These are phyloP conservation scores for Pelodytes ibericus DNA, from an alignment of 2,797 vertebrate genomes.

Conservation along the genomic window DNA sequence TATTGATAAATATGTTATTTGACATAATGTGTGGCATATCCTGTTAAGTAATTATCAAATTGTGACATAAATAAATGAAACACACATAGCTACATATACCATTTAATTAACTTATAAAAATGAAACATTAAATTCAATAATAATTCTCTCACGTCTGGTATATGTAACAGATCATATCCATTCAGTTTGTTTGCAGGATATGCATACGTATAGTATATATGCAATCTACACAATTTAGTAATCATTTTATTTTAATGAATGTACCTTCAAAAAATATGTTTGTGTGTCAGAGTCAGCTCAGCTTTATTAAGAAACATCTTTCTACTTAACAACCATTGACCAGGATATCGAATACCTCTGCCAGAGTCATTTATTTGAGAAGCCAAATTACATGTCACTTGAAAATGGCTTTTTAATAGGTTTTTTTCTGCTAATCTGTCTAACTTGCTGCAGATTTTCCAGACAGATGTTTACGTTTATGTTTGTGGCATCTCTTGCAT, in stretches of 20 bases:
- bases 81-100: too few relatives aligned
- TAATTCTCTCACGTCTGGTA: too few relatives aligned
- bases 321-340: slow-evolving; percentile 15
- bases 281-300: not conserved
- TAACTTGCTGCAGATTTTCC: slow-evolving; percentile 22
- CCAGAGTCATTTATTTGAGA: slow-evolving; percentile 24
- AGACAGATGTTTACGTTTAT: not conserved
- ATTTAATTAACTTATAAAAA: too few relatives aligned
- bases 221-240: not conserved
- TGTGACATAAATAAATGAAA: too few relatives aligned
- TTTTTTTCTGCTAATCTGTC: slow-evolving; percentile 41
- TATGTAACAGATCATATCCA: too few relatives aligned
- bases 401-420: slow-evolving; percentile 12
- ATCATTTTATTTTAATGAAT: not conserved
- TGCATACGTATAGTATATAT: too few relatives aligned
- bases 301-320: slow-evolving; percentile 27
- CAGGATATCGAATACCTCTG: slow-evolving; percentile 32
- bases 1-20: too few relatives aligned
- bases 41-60: too few relatives aligned
- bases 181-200: too few relatives aligned
- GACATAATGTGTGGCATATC: too few relatives aligned
- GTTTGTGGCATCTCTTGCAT: not conserved
- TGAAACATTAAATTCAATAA: too few relatives aligned
- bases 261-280: not conserved
- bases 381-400: slow-evolving; percentile 11